Evolutionary conservation across 1,140 invertebrate genomes (phyloP).

Genomic region (Aphidius gifuensis): DNA sequence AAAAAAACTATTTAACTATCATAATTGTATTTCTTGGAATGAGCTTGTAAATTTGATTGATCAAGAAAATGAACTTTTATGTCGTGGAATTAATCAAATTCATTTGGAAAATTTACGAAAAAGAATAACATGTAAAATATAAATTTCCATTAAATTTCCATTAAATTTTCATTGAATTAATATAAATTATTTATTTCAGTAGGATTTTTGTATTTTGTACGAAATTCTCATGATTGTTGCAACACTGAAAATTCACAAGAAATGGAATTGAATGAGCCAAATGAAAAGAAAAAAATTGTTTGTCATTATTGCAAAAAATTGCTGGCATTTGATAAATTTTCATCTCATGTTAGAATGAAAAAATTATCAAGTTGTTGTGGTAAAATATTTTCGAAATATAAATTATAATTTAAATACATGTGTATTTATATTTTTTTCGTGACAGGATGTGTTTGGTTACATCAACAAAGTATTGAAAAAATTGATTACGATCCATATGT

Average conservation of each 20-base stretch:
- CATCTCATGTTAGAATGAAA: conserved; percentile 36
- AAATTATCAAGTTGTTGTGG: conserved; percentile 36
- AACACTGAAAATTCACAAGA: conserved; percentile 6
- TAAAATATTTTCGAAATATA: conserved; percentile 28
- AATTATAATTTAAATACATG: conserved; percentile 10
- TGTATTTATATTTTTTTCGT: conserved; percentile 11
- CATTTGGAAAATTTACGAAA: conserved; percentile 59
- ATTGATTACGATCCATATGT: conserved; percentile 57
- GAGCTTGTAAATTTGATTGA: conserved; percentile 60
- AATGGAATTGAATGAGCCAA: conserved; percentile 27
- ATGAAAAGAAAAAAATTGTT: conserved; percentile 27
- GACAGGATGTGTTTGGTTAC: conserved; percentile 41
- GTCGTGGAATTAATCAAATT: conserved; percentile 51
- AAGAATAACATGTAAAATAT: conserved; percentile 51
- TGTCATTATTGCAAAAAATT: conserved; percentile 30
- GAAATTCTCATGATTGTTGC: conserved; percentile 33
- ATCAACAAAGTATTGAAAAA: conserved; percentile 32
- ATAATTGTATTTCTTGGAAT: conserved; percentile 56
- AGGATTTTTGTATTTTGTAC: conserved; percentile 37
- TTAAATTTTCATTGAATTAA: conserved; percentile 1
- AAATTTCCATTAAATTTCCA: conserved; percentile 13
- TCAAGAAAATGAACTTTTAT: conserved; percentile 60
- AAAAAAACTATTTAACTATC: conserved; percentile 56
- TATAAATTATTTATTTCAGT: conserved; percentile 23
- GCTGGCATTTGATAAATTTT: conserved; percentile 21